Evolutionary conservation across 2,797 vertebrate species (phyloP), one percentile per base, ranked within the genome.

Genomic region (Peromyscus attwateri): DNA sequence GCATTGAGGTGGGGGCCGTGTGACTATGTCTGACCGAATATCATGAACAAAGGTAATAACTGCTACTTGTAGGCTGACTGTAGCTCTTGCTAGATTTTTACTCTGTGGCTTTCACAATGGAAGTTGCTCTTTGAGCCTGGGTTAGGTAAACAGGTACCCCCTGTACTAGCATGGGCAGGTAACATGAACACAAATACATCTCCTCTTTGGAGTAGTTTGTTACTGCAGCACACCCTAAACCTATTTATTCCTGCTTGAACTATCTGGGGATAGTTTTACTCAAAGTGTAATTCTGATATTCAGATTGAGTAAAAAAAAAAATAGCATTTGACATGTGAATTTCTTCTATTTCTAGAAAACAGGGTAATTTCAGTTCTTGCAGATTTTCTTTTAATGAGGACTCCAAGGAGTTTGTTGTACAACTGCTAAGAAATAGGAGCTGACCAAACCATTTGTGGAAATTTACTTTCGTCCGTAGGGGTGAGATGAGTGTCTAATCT

Each of bases 261-360:
- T 91, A 64, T 66, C 12, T 81, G 82, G 64, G 5, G 31, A 81
- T 4, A 83, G 2, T 87, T 96, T 66, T 81, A 93, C 10, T 12
- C 37, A 52, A 89, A 94, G 31, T 34, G n/a, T 43, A 81, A 92
- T 87, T 84, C 34, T 87, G 43, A 16, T 83, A 37, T 29, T 87
- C 21, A 66, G 10, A 37, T 81, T 92, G 21, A 71, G 52, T 57
- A 52, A 52, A 46, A 13, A 46, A 89, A 94, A 76, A 14, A 88
- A 62, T 85, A 21, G 1, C 52, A 70, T 73, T 94, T 95, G 66
- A 88, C 7, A 62, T 31, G 46, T 60, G 43, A 31, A 90, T 70
- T 31, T 87, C n/a, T 87, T 71, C 9, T 16, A 62, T 71, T 37
- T 87, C 60, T 82, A 95, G 49, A 96, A 94, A 91, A 71, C 37